phyloP scores from a whole-genome alignment of 2,888 invertebrate species.

The Geophilus truncorum region DNA sequence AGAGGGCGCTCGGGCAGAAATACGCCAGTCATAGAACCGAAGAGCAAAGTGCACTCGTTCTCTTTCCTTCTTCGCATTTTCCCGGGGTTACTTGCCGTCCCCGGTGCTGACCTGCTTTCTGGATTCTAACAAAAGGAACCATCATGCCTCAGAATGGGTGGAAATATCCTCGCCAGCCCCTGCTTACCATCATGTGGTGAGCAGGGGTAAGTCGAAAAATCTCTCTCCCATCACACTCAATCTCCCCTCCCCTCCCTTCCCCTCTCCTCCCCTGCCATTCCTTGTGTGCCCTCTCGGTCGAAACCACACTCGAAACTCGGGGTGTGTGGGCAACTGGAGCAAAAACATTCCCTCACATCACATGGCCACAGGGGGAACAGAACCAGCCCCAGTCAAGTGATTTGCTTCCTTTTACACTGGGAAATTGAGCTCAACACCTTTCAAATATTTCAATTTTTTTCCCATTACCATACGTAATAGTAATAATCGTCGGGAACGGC shows the following conservation, averaged over 20 bases:
- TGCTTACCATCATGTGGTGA: background rate
- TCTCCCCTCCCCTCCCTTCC: background rate
- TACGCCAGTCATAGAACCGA: background rate
- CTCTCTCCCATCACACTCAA: background rate
- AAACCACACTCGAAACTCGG: background rate
- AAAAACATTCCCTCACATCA: background rate
- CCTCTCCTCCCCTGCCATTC: too few species aligned
- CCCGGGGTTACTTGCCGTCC: background rate
- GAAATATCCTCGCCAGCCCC: background rate
- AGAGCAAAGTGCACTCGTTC: background rate
- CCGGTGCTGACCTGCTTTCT: background rate
- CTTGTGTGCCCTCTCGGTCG: background rate
- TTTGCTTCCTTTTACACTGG: background rate
- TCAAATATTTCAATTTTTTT: too few species aligned
- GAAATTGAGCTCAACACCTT: conserved; percentile 6
- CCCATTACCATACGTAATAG: too few species aligned
- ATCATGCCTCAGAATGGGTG: background rate
- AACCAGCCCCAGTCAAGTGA: background rate
- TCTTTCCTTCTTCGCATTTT: background rate
- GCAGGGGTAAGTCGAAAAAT: background rate
- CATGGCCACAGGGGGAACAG: background rate
- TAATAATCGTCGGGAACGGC: too few species aligned
- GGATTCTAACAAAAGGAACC: conserved; percentile 12
- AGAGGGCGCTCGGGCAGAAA: background rate
- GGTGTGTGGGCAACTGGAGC: background rate